These are phyloP conservation scores for Carollia perspicillata DNA, from an alignment of 2,113 vertebrate species.

Conservation along the genomic window DNA sequence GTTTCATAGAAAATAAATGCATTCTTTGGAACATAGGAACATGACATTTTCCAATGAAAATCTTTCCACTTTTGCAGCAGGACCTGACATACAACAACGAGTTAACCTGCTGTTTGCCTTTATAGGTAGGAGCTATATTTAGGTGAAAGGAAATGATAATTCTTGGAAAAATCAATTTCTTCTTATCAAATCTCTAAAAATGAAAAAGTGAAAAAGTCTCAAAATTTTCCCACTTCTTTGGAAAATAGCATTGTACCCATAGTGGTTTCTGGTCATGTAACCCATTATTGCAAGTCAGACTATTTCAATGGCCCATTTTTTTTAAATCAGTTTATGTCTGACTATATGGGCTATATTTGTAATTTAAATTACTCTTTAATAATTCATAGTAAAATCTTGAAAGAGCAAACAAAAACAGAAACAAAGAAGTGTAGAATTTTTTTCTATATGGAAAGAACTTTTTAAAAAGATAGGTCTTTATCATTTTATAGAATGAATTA, in stretches of 20 bases:
- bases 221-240: constrained; percentile 31
- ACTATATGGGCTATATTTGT: constrained; percentile 37
- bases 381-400: constrained; percentile 39
- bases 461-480: background rate
- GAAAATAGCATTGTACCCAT: background rate
- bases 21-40: background rate
- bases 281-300: constrained; percentile 49
- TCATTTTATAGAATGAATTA: constrained; percentile 40
- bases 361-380: constrained; percentile 56
- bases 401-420: constrained; percentile 42
- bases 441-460: constrained; percentile 32
- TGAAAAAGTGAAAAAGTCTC: constrained; percentile 24
- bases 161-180: constrained; percentile 37
- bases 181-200: constrained; percentile 53
- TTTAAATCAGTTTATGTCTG: background rate
- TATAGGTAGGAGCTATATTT: constrained; percentile 13
- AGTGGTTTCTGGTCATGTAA: background rate
- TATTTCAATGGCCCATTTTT: background rate
- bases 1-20: background rate
- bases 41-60: background rate
- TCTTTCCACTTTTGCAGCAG: background rate
- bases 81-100: background rate
- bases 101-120: background rate
- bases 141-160: constrained; percentile 46
- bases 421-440: background rate